These are phyloP conservation scores for Yasuhikotakia modesta DNA, from an alignment of 2,797 vertebrate species.

Conservation along the genomic window DNA sequence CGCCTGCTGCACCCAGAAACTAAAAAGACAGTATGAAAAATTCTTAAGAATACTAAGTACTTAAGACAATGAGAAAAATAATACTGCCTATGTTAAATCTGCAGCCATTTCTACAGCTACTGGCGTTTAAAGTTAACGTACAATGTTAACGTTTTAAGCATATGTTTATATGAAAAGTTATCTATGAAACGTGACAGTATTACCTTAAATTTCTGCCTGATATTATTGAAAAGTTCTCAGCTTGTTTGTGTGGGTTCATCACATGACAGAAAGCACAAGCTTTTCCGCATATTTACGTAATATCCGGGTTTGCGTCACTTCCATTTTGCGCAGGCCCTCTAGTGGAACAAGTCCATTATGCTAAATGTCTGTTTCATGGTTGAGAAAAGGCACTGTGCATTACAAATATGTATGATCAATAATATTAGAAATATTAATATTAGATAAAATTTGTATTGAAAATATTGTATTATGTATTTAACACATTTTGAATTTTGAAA, in stretches of 20 bases:
- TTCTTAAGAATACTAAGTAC: too few species aligned
- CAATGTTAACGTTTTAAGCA: not conserved
- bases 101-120: not conserved
- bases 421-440: too few species aligned
- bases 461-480: too few species aligned
- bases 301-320: slow-evolving; percentile 37
- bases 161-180: not conserved
- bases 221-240: slow-evolving; percentile 24
- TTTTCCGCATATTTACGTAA: slow-evolving; percentile 59
- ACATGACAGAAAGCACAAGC: slow-evolving; percentile 61
- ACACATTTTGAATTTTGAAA: not conserved
- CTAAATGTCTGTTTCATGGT: not conserved
- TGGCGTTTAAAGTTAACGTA: not conserved
- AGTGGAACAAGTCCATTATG: not conserved
- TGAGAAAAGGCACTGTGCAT: not conserved
- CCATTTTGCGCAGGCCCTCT: slow-evolving; percentile 23
- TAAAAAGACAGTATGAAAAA: not conserved
- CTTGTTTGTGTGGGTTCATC: slow-evolving; percentile 51
- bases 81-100: not conserved
- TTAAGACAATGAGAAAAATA: too few species aligned
- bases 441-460: too few species aligned
- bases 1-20: slow-evolving; percentile 31
- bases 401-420: too few species aligned
- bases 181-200: not conserved
- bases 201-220: slow-evolving; percentile 37